Conservation (phyloP, 2,888 invertebrate species). For the Drosophila niveifrons region DNA sequence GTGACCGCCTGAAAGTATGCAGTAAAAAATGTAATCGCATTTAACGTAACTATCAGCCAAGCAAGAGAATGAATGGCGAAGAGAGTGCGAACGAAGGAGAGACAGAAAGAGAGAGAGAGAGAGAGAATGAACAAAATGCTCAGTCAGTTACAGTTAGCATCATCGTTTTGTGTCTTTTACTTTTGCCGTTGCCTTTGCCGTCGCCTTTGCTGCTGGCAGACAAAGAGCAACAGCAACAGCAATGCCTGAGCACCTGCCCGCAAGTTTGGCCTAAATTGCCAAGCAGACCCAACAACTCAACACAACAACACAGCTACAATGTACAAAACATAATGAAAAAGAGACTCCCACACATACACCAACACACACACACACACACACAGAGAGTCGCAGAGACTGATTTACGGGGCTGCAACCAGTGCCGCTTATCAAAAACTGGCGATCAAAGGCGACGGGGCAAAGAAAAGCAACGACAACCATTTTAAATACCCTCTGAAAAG, state of each 20-base stretch:
- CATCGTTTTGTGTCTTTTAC: conserved; percentile 1
- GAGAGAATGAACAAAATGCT: conserved; percentile 18
- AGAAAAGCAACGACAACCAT: conserved; percentile 49
- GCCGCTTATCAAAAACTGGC: conserved; percentile 68
- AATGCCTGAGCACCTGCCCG: conserved; percentile 47
- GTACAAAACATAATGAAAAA: conserved; percentile 55
- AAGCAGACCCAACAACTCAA: conserved; percentile 16
- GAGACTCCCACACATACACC: conserved; percentile 17
- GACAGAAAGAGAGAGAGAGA: neutral
- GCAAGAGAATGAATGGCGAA: conserved; percentile 16
- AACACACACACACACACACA: conserved; percentile 19
- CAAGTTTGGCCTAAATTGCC: conserved; percentile 62
- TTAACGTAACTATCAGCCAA: conserved; percentile 52
- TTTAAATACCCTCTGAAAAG: conserved; percentile 6
- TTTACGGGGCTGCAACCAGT: conserved; percentile 48
- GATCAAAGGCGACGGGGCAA: conserved; percentile 59
- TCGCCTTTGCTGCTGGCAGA: conserved; percentile 4
- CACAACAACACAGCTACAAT: conserved; percentile 32
- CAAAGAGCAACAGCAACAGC: conserved; percentile 20
- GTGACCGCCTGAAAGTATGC: conserved; percentile 65
- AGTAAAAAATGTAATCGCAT: conserved; percentile 72
- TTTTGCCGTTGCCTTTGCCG: neutral
- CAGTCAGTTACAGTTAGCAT: conserved; percentile 38
- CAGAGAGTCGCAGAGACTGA: conserved; percentile 21
- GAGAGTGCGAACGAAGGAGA: neutral